A percentile compares a stretch with the other conserved stretches of the same genome.
Conservation (phyloP, 2,888 invertebrate genomes). For the Hoplodrina ambigua region DNA sequence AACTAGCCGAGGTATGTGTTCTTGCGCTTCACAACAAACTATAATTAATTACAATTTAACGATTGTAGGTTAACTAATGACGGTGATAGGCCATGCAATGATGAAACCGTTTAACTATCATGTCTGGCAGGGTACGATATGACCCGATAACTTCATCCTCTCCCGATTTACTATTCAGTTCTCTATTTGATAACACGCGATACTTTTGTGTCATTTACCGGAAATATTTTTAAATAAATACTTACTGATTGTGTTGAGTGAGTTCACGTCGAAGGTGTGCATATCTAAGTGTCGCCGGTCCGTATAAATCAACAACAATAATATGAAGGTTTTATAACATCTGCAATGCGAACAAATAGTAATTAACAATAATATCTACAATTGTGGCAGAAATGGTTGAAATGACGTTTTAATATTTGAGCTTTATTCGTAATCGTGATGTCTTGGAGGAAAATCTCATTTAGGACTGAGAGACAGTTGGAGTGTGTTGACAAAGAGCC, state of each 20-base stretch:
- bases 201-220: slow-evolving; percentile 33
- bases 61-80: slow-evolving; percentile 65
- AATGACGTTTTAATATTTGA: slow-evolving; percentile 20
- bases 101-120: slow-evolving; percentile 63
- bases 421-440: slow-evolving; percentile 54
- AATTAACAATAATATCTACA: slow-evolving; percentile 23
- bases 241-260: slow-evolving; percentile 25
- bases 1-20: slow-evolving; percentile 74
- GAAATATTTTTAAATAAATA: slow-evolving; percentile 17
- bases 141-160: slow-evolving; percentile 60
- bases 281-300: slow-evolving; percentile 13
- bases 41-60: slow-evolving; percentile 77
- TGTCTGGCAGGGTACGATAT: slow-evolving; percentile 45
- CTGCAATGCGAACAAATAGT: slow-evolving; percentile 29
- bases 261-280: slow-evolving; percentile 20
- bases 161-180: slow-evolving; percentile 52
- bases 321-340: slow-evolving; percentile 15
- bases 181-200: slow-evolving; percentile 31
- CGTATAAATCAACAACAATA: slow-evolving; percentile 33
- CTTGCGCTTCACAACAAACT: slow-evolving; percentile 65
- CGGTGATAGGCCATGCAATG: slow-evolving; percentile 49
- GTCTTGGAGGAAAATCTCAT: slow-evolving; percentile 70
- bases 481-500: slow-evolving; percentile 56
- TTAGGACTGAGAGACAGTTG: slow-evolving; percentile 62
- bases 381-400: slow-evolving; percentile 1